Conservation (phyloP, 2,888 invertebrate genomes). For the Coremacera marginata region DNA sequence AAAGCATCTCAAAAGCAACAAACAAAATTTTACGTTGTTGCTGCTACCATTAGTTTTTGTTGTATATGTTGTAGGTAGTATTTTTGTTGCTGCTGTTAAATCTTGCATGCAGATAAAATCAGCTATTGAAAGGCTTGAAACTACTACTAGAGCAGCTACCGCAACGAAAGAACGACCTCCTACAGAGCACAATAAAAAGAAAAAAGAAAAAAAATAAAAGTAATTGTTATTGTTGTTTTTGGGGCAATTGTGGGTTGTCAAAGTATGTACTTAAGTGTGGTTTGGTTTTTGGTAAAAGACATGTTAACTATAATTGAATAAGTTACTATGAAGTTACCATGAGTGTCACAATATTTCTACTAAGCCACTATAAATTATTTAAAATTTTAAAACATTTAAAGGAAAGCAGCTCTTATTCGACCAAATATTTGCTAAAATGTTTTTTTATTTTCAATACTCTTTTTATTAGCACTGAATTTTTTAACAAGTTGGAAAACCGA, state of each 20-base stretch:
- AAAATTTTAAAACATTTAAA: neutral
- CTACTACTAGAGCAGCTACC: neutral
- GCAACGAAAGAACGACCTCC: neutral
- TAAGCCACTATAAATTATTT: neutral
- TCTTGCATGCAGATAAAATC: neutral
- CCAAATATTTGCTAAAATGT: too few relatives aligned
- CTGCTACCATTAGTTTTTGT: neutral
- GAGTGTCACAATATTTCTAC: neutral
- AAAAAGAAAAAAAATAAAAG: too few relatives aligned
- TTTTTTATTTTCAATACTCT: too few relatives aligned
- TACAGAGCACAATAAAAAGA: too few relatives aligned
- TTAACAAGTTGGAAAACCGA: too few relatives aligned
- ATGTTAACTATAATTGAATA: neutral
- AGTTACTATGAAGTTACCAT: neutral
- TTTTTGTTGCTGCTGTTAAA: neutral
- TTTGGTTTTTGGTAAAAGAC: too few relatives aligned
- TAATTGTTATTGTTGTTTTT: too few relatives aligned
- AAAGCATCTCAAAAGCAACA: constrained; percentile 13
- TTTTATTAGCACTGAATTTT: too few relatives aligned
- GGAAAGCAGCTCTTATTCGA: neutral
- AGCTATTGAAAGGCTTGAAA: neutral
- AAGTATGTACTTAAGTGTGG: too few relatives aligned
- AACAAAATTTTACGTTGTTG: neutral
- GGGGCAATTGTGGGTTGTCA: too few relatives aligned
- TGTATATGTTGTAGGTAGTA: neutral